Evolutionary conservation across 2,888 invertebrate genomes (phyloP), one percentile per base, ranked within the genome.

Genomic region (Limnephilus lunatus): DNA sequence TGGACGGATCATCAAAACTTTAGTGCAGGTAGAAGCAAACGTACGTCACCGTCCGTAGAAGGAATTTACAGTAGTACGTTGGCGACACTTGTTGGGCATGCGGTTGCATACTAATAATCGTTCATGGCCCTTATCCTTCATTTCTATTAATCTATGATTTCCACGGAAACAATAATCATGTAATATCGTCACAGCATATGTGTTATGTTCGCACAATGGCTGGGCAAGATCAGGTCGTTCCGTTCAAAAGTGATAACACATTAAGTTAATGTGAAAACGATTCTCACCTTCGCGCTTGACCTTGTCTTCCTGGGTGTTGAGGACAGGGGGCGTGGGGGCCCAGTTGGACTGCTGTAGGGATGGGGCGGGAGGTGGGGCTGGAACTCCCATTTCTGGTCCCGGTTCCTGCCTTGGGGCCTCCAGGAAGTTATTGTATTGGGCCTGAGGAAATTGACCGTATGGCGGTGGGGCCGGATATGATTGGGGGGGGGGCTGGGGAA

Each of bases 281-380:
- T 19, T 89, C 81, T 91, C 83, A 92, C 92, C 92, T 91, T 92
- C 92, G 80, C 91, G 81, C 35, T 92, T 92, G 85, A 91, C 85
- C n/a, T 89, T 83, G 68, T 91, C 91, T 30, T 91, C 89, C 80
- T 91, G 91, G 19, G 81, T 31, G 44, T 39, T 48, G 11, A 85
- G 48, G 19, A 35, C 83, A 7, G 91, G 89, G 2, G 32, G 31
- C 30, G 87, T 32, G 30, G 88, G 89, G n/a, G 83, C 32, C 91
- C 91, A 91, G n/a, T 82, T 82, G 53, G 87, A 83, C 25, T 89
- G 92, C 81, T 89, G 92, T n/a, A 89, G 15, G 68, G 89, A 68
- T n/a, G 91, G 91, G 30, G 91, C 89, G 3, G 91, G 91, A 5
- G 91, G 91, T 3, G 91, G 44, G 2, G 81, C 85, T 31, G 92